Evolutionary conservation across 2,888 invertebrate species (phyloP), one percentile per base, ranked within the genome.

Genomic region (Diarsia brunnea): DNA sequence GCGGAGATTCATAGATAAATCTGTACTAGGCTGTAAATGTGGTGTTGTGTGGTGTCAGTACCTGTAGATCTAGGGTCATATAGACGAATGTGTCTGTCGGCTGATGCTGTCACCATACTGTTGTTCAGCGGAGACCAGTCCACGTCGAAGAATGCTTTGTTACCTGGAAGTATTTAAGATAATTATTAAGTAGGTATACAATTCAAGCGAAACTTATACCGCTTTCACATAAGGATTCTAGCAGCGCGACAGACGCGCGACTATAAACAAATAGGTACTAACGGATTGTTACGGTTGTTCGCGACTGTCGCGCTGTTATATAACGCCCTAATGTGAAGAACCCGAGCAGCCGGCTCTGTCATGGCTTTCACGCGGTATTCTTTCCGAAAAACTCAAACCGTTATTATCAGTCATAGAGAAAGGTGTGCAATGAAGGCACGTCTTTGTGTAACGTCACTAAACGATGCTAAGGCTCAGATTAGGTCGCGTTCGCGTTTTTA

Each of bases 41-140:
- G n/a, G n/a, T n/a, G n/a, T n/a, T n/a, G n/a, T n/a, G n/a, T n/a
- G n/a, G n/a, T n/a, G n/a, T n/a, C 14, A 64, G 89, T 95, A 98
- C 98, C 98, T 95, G 97, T 98, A 61, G 98, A 98, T 93, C 99
- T 97, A 1, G 99, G 98, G 95, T 99, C 99, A 93, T 98, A 99
- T 4, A 99, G 95, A 72, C 99, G 97, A 78, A 99, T 97, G 92
- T 99, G 98, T 91, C 98, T 97, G 92, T 99, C 99, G 14, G 99
- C 98, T 16, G 99, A 99, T 3, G 98, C 98, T 3, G 99, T 98
- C 8, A 99, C 94, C 14, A 99, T 95, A 14, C 97, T 96, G 78
- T 97, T 97, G 88, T 97, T 98, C 31, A 98, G 90, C 0, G 97
- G 97, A 0, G 99, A 99, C 97, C 98, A 98, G 86, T 98, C 98